phyloP scores from a whole-genome alignment of 2,888 invertebrate species.

The Synergus itoensis region DNA sequence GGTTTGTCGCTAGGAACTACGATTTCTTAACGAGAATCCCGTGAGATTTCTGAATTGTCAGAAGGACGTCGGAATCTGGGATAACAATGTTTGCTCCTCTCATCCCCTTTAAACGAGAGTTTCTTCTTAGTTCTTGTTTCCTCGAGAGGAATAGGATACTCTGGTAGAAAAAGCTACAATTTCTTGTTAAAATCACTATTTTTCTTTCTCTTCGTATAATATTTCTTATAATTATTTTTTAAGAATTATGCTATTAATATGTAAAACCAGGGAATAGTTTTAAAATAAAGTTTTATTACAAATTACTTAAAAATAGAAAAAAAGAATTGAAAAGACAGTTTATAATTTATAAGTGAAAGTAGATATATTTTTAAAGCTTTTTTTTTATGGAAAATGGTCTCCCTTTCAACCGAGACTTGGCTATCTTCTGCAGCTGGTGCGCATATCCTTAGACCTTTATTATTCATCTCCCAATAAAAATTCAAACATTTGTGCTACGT shows the following conservation, averaged over 20 bases:
- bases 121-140: conserved; percentile 34
- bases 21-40: conserved; percentile 41
- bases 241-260: not conserved
- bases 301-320: not conserved
- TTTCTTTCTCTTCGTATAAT: not conserved
- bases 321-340: not conserved
- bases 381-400: not conserved
- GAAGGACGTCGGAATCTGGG: conserved; percentile 35
- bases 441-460: conserved; percentile 1
- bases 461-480: not conserved
- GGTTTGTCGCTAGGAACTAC: conserved; percentile 20
- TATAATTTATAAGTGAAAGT: not conserved
- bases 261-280: not conserved
- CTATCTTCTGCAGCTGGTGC: not conserved
- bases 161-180: conserved; percentile 12
- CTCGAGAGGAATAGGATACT: conserved; percentile 19
- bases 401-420: not conserved
- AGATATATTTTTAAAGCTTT: not conserved
- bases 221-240: not conserved
- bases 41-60: conserved; percentile 21
- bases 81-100: conserved; percentile 60
- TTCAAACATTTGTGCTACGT: conserved; percentile 11
- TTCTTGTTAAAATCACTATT: conserved; percentile 4
- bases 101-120: conserved; percentile 33
- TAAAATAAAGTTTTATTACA: not conserved